A percentile compares a stretch with the other conserved stretches of the same genome.
Evolutionary conservation across 2,113 vertebrate genomes (phyloP).

Genomic region (Carlito syrichta): DNA sequence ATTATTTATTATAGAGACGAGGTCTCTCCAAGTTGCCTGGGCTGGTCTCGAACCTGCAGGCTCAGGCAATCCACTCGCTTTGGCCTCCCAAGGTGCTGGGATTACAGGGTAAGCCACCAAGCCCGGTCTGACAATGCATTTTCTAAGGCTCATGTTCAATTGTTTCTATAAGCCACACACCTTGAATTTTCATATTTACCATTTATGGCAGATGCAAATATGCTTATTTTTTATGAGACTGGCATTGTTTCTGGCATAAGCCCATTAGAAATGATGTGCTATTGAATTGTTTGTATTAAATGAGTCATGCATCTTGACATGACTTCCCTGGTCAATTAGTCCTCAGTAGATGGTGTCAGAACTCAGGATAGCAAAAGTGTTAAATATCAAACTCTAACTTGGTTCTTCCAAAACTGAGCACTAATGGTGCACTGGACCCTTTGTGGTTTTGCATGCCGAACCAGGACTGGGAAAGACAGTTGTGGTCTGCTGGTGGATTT

Average conservation of each 20-base stretch:
- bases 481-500: background rate
- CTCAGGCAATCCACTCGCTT: no score
- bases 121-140: no score
- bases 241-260: slow-evolving; percentile 26
- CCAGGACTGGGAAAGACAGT: background rate
- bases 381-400: background rate
- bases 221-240: background rate
- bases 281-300: slow-evolving; percentile 54
- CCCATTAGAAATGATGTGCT: background rate
- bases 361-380: background rate
- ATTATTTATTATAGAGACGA: no score
- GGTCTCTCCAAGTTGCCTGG: no score
- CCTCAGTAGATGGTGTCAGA: background rate
- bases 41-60: no score
- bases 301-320: background rate
- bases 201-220: slow-evolving; percentile 36
- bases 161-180: slow-evolving; percentile 55
- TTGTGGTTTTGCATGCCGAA: accelerated
- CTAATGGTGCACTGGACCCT: background rate
- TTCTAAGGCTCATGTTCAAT: slow-evolving; percentile 52
- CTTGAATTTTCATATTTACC: slow-evolving; percentile 38
- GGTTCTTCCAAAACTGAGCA: background rate
- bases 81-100: no score
- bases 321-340: background rate
- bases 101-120: no score